Conservation (phyloP, 2,113 vertebrate genomes). For the Melospiza georgiana region DNA sequence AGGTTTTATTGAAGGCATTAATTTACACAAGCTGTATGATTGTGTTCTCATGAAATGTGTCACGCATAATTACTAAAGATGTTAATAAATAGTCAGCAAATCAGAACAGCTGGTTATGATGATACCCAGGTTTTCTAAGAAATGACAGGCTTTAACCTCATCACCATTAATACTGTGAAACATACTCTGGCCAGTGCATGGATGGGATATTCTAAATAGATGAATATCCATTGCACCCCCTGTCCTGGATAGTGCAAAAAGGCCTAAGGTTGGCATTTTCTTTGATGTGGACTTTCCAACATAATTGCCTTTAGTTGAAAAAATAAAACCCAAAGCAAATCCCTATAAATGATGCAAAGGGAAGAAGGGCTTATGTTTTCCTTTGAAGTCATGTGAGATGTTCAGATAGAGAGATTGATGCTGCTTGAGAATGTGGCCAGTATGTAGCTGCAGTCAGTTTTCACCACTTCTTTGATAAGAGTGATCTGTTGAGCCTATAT, state of each 20-base stretch:
- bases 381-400: conserved; percentile 59
- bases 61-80: conserved; percentile 55
- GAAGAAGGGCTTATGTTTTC: conserved; percentile 47
- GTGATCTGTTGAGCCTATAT: not conserved
- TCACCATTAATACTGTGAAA: conserved; percentile 48
- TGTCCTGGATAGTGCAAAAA: conserved; percentile 54
- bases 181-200: conserved; percentile 18
- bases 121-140: conserved; percentile 58
- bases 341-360: conserved; percentile 56
- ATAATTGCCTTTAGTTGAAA: conserved; percentile 58
- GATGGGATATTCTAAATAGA: conserved; percentile 24
- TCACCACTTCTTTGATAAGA: conserved; percentile 39
- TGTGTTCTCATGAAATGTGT: conserved; percentile 61
- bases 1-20: conserved; percentile 46
- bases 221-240: conserved; percentile 29
- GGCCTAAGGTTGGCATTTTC: conserved; percentile 57
- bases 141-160: conserved; percentile 57
- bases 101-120: conserved; percentile 65
- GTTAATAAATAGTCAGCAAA: conserved; percentile 62
- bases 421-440: conserved; percentile 48
- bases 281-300: conserved; percentile 60
- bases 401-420: conserved; percentile 62
- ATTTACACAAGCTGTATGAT: conserved; percentile 60
- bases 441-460: conserved; percentile 32
- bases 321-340: conserved; percentile 65